Conservation (phyloP, 1,140 invertebrate species). For the Bombus terrestris region DNA sequence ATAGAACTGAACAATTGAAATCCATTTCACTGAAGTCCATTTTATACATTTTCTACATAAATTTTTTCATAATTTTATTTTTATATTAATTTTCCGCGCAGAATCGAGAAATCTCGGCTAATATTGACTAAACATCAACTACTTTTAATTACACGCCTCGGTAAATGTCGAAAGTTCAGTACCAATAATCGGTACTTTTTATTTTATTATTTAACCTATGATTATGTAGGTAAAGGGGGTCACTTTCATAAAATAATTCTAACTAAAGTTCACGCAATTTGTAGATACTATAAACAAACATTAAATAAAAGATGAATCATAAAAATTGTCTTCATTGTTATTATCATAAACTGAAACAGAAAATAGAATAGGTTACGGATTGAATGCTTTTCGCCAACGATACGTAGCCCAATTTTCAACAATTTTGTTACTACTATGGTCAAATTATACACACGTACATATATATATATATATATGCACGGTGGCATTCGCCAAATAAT, state of each 20-base stretch:
- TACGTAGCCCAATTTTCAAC: neutral
- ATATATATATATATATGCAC: neutral
- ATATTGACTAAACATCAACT: neutral
- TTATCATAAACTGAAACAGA: too few relatives aligned
- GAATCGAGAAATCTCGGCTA: neutral
- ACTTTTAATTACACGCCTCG: neutral
- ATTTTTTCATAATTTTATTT: neutral
- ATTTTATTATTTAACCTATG: neutral
- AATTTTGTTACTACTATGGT: neutral
- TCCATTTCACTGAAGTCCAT: too few relatives aligned
- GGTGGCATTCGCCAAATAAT: constrained; percentile 23
- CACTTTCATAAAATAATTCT: too few relatives aligned
- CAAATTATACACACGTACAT: neutral
- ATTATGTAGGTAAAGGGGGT: neutral
- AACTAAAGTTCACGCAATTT: too few relatives aligned
- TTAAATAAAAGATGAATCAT: too few relatives aligned
- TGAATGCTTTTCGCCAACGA: neutral
- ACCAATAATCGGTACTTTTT: neutral
- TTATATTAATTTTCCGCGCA: neutral
- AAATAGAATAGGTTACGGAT: neutral
- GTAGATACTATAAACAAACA: too few relatives aligned
- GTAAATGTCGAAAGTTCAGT: neutral
- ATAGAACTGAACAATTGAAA: too few relatives aligned
- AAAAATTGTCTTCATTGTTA: too few relatives aligned
- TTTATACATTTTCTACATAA: neutral